Evolutionary conservation across 2,888 invertebrate species (phyloP), one percentile per base, ranked within the genome.

Genomic region (Ophion slaviceki): DNA sequence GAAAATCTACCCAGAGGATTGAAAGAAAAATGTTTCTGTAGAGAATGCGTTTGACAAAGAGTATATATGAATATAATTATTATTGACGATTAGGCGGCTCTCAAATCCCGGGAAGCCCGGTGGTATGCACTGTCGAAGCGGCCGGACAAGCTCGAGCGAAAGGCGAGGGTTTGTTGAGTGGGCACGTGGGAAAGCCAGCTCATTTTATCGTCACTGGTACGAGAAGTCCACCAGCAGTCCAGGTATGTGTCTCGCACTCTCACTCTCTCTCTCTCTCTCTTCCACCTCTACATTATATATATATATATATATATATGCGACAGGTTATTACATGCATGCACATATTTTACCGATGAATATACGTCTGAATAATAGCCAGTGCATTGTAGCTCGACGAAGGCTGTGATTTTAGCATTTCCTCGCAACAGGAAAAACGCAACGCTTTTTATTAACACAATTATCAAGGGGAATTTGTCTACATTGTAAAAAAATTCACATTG

Each of bases 131-230:
- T 57, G 95, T 95, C 10, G 95, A 95, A 83, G 95, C 96, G 86
- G 95, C 95, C 6, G 95, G 95, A 8, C 94, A 95, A 80, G 95
- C 96, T 2, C 94, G 95, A 77, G 96, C 95, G 4, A 95, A 95
- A 90, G 96, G 96, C 4, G 95, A 95, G 87, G 96, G 96, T 0
- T 93, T 96, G 77, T 89, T 94, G 53, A 94, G 93, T 79, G 95
- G 95, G 8, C 94, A 94, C 86, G 95, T 95, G 17, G 95, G 94
- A 82, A 93, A 95, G 86, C 94, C 95, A 14, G 94, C 95, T 1
- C 94, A 94, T 81, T 96, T 96, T 90, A 93, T 93, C 62, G 93
- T 94, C 20, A 93, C 92, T 40, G 93, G 93, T 7, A 94, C 93
- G 20, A 91, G 93, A 87, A 93, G 93, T 89, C 93, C 94, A 6